Base-by-base conservation (phyloP, 2,113 vertebrate species). In the Megaceryle maxima region DNA sequence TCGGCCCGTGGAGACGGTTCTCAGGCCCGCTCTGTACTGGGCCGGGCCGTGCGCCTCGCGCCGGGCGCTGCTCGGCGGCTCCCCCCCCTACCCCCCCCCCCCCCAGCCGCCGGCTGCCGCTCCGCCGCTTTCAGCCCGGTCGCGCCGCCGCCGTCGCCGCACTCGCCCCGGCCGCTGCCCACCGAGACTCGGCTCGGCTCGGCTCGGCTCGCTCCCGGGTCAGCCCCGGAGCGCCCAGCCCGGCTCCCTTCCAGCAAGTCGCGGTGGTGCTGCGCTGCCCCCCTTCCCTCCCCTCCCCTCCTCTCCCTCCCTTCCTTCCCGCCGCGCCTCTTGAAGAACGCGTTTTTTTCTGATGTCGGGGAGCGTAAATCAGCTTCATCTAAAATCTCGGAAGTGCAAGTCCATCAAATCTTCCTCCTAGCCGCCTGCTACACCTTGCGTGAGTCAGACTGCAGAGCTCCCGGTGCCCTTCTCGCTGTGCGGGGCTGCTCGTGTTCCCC, bases 371-470 rank as follows among this genome's bases (percentile, higher is more conserved):
- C 91, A 96, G 90, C 91, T 83, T 78, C 90, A 50, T 95, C 85
- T 87, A 75, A 94, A 93, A 83, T 77, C 95, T 92, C 31, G 88
- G 94, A 94, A 92, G 83, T 81, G 77, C 92, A 56, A 90, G 92
- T 96, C 95, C 94, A 76, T 96, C 96, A 46, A 77, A 90, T 80
- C 91, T 87, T 88, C 88, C 92, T 93, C 85, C 80, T 37, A 66
- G 91, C 77, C 73, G 73, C 73, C 91, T 84, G 95, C 94, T 96
- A 62, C 96, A 95, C 96, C 95, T 92, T 94, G 94, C 92, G 92
- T 95, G 96, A 97, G 96, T 95, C 84, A 95, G 89, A 94, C 92
- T 88, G 91, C 96, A 73, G 96, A 88, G 94, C 92, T 94, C 79
- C 93, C 87, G 83, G 44, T 93, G 92, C 95, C 92, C 96, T 77